Evolutionary conservation across 2,888 invertebrate genomes (phyloP).

Genomic region (Diarsia brunnea): DNA sequence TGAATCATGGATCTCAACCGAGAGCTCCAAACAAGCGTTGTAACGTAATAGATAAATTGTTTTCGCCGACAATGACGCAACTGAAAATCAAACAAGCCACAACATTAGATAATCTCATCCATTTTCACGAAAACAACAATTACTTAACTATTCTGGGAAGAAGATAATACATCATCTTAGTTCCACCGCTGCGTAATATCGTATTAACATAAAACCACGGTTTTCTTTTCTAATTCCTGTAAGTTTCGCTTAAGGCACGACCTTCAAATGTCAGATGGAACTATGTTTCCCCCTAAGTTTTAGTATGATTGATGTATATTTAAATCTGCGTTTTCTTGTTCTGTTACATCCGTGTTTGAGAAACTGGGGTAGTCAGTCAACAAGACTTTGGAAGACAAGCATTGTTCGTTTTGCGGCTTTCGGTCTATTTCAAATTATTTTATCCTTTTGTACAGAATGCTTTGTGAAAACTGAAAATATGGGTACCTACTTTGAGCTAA

Average conservation of each 20-base stretch:
- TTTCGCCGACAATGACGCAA: constrained; percentile 50
- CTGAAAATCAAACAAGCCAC: constrained; percentile 39
- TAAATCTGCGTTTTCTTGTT: constrained; percentile 49
- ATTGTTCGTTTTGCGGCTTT: constrained; percentile 29
- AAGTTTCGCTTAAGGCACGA: constrained; percentile 5
- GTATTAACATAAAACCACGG: constrained; percentile 23
- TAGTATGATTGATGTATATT: constrained; percentile 55
- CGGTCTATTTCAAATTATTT: constrained; percentile 13
- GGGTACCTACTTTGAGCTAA: background rate
- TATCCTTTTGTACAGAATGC: background rate
- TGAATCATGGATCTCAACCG: constrained; percentile 14
- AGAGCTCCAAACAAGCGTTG: background rate
- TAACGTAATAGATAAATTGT: constrained; percentile 35
- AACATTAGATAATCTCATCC: constrained; percentile 49
- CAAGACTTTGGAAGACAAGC: constrained; percentile 37
- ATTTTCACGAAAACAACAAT: constrained; percentile 55
- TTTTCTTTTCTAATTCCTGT: background rate
- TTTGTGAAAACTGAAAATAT: background rate
- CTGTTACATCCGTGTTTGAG: constrained; percentile 35
- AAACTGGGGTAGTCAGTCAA: constrained; percentile 34
- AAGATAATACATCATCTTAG: constrained; percentile 41
- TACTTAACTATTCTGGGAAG: constrained; percentile 43
- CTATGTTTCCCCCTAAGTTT: constrained; percentile 30
- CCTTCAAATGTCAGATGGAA: constrained; percentile 40
- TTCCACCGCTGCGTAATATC: constrained; percentile 19